Evolutionary conservation across 2,888 invertebrate genomes (phyloP), one percentile per base, ranked within the genome.

Genomic region (Adelphocoris suturalis): DNA sequence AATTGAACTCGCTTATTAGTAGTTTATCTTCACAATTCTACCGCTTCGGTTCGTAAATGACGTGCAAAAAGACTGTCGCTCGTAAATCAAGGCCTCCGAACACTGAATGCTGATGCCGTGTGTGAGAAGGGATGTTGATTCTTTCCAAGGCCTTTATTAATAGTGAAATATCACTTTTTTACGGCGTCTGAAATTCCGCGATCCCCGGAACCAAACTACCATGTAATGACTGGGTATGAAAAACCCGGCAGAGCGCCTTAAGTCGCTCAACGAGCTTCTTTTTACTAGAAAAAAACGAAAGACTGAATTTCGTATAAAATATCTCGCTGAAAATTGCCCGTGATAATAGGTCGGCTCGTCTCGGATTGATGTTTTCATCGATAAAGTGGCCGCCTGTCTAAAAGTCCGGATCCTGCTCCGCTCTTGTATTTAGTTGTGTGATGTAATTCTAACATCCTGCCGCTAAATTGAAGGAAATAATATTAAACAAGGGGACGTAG

Each of bases 81-180:
- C 23, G 68, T 68, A 68, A 68, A 68, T 68, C 68, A 68, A 68
- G 68, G 2, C 27, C 23, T 68, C 9, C 23, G 23, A 68, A 23
- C 3, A 19, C 23, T 23, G 23, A 23, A 23, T 23, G 23, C 27
- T 5, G 13, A 68, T 19, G 19, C 68, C 68, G 68, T 23, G 68
- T 68, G 68, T 68, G 68, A 68, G 68, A 68, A 68, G 68, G 68
- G 68, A 68, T 68, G 68, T 68, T 68, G 68, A 68, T 68, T 68
- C 19, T 68, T 68, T 68, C 68, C 68, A 68, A 68, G 68, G 68
- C 68, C 68, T 68, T 68, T 68, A 68, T 68, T 68, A 68, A 68
- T 68, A 23, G 68, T 68, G 68, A 68, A 68, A 68, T 68, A 68
- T 68, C 68, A 68, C 68, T 68, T 68, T 68, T 68, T 68, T 23